Conservation (phyloP, 2,797 vertebrate genomes). For the Ctenopoma multispine region DNA sequence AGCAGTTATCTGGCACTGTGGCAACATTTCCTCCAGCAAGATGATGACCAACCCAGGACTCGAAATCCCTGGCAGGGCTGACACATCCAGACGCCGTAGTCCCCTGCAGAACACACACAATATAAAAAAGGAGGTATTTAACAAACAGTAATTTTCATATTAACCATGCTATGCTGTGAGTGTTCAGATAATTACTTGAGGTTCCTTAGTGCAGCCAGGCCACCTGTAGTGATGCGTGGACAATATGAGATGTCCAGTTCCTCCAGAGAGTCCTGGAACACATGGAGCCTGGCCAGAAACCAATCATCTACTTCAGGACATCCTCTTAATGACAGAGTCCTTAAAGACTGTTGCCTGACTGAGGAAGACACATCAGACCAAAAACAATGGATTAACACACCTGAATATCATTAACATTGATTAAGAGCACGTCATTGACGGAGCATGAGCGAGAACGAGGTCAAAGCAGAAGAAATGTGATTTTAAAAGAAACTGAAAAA, state of each 20-base stretch:
- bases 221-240: constrained; percentile 83
- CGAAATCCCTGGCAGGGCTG: constrained; percentile 80
- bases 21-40: constrained; percentile 91
- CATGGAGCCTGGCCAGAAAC: constrained; percentile 86
- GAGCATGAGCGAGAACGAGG: background rate
- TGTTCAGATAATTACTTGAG: constrained; percentile 76
- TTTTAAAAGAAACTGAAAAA: background rate
- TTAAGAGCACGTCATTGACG: background rate
- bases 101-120: constrained; percentile 73
- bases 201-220: constrained; percentile 88
- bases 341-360: constrained; percentile 81
- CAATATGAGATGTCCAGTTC: constrained; percentile 89
- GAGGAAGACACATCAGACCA: constrained; percentile 15
- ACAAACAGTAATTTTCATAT: background rate
- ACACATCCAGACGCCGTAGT: constrained; percentile 85
- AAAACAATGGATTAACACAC: background rate
- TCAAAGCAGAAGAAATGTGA: background rate
- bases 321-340: constrained; percentile 79
- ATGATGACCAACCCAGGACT: constrained; percentile 84
- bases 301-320: constrained; percentile 90
- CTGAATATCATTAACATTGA: background rate
- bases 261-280: constrained; percentile 81
- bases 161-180: background rate
- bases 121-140: background rate
- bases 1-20: constrained; percentile 82